Evolutionary conservation across 2,797 vertebrate species (phyloP).

Genomic region (Mergus octosetaceus): DNA sequence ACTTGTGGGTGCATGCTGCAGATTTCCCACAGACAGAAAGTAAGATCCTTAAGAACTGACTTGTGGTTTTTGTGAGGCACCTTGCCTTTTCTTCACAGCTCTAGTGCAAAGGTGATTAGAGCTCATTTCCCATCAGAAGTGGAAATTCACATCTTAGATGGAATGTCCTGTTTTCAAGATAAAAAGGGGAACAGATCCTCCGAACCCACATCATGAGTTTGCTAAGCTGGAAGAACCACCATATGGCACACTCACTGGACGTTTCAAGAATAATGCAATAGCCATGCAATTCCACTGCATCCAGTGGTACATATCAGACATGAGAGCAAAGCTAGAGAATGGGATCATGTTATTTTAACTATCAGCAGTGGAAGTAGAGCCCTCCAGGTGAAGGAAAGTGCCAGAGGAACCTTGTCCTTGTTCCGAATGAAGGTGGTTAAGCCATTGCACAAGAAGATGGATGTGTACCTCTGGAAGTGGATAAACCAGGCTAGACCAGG

Average conservation of each 20-base stretch:
- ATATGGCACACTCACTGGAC: not conserved
- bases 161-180: not conserved
- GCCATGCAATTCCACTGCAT: not conserved
- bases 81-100: not conserved
- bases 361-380: not conserved
- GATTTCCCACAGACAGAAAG: not conserved
- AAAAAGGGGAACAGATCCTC: not conserved
- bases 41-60: not conserved
- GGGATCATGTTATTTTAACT: not conserved
- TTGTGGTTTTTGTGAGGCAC: not conserved
- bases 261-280: not conserved
- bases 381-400: not conserved
- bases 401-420: not conserved
- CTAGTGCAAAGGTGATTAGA: not conserved
- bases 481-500: not conserved
- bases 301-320: not conserved
- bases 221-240: not conserved
- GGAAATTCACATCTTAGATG: not conserved
- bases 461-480: not conserved
- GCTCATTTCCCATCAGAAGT: not conserved
- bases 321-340: not conserved
- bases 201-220: not conserved
- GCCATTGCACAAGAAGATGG: not conserved
- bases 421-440: not conserved
- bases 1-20: not conserved